Evolutionary conservation across 1,140 invertebrate genomes (phyloP), one percentile per base, ranked within the genome.

Genomic region (Drosophila watanabei): DNA sequence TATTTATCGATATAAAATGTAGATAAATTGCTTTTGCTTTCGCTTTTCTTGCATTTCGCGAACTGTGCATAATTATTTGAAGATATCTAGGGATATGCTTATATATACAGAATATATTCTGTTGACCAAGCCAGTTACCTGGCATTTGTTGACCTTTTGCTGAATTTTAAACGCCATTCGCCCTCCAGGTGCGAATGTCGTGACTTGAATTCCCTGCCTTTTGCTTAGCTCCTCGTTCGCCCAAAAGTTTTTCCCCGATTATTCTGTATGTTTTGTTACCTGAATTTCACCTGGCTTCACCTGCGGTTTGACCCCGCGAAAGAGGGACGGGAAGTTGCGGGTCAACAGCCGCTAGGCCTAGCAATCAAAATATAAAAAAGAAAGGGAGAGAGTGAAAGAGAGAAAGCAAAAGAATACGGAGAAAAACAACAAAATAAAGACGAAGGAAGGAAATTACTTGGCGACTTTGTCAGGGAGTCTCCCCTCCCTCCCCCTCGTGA

Each of bases 181-280:
- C 78, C 79, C 82, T 63, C 37, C 77, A 76, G 82, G 77, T 71
- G 39, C 80, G 82, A 85, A 77, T 84, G 66, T 78, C 82, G 82
- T 86, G 79, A 84, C 78, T 86, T 81, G 78, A 84, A 84, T 86
- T 85, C 49, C 60, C 46, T 24, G 58, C 48, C 54, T 80, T 70
- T 61, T 61, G 20, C 30, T 39, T 73, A 54, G 39, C 41, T 54
- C 30, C 20, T 37, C 45, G 33, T 24, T 32, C 45, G 10, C 35
- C 63, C 61, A 32, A 61, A 61, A 69, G n/a, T 58, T 77, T 76
- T 59, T 10, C 52, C 52, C 24, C 56, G 28, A 54, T 41, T 71
- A 45, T 39, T 28, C 20, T 43, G 58, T 52, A 32, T 51, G 18
- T 46, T 64, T 33, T 52, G 41, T 48, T 39, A 16, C 49, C 32